phyloP scores from a whole-genome alignment of 2,797 vertebrate species.

The Chaetophractus vellerosus region DNA sequence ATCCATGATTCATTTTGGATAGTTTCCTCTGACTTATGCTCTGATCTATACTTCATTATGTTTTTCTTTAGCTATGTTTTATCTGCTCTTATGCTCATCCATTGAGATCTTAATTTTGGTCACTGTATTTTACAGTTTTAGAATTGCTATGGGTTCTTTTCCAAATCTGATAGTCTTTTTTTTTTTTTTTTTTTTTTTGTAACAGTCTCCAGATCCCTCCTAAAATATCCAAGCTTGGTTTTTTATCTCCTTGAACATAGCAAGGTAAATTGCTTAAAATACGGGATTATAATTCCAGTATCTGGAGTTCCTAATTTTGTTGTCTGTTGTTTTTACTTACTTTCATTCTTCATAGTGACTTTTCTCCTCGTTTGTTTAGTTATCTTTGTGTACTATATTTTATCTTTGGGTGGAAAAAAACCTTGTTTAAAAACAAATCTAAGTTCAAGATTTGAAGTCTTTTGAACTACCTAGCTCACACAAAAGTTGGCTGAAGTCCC shows the following conservation, averaged over 20 bases:
- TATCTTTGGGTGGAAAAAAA: not conserved
- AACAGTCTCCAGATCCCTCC: not conserved
- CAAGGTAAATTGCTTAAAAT: not conserved
- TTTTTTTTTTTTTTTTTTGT: not conserved
- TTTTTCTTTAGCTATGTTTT: not conserved
- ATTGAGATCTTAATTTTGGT: constrained; percentile 12
- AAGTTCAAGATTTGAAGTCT: not conserved
- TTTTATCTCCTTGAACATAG: not conserved
- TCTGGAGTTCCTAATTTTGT: not conserved
- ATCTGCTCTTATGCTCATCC: not conserved
- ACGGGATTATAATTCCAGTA: not conserved
- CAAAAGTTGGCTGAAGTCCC: not conserved
- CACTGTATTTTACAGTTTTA: not conserved
- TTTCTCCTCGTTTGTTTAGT: not conserved
- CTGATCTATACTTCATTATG: not conserved
- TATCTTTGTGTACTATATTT: constrained; percentile 6
- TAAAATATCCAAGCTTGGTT: not conserved
- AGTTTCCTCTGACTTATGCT: not conserved
- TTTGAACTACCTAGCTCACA: not conserved
- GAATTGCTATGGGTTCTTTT: constrained; percentile 39
- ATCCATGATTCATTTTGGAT: not conserved
- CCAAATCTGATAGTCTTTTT: not conserved
- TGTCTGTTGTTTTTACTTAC: not conserved
- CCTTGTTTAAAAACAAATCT: not conserved
- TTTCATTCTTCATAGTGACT: not conserved